phyloP scores from a whole-genome alignment of 1,140 invertebrate species.

The Meloidogyne hapla region DNA sequence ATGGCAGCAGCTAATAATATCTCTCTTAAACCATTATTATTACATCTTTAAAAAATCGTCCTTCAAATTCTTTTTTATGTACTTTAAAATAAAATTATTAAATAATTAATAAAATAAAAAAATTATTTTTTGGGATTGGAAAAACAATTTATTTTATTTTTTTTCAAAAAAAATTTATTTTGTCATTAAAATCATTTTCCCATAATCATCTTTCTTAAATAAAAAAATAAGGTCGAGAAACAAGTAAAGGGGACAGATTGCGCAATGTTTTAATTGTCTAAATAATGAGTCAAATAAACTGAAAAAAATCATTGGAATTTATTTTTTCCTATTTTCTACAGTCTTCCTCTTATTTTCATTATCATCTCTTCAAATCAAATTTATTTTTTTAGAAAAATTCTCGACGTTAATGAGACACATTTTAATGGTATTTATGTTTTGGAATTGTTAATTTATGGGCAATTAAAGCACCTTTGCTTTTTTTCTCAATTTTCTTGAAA shows the following conservation, averaged over 20 bases:
- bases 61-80: not conserved
- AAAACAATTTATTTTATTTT: not conserved
- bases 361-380: not conserved
- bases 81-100: constrained; percentile 2
- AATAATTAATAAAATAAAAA: not conserved
- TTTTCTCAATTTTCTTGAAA: not conserved
- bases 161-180: not conserved
- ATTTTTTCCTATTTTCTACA: not conserved
- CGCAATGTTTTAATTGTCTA: not conserved
- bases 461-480: not conserved
- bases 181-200: not conserved
- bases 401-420: not conserved
- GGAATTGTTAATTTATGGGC: not conserved
- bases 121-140: too few species aligned
- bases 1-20: constrained; percentile 4
- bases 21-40: not conserved
- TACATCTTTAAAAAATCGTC: not conserved
- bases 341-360: not conserved
- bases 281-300: not conserved
- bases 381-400: not conserved
- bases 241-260: not conserved
- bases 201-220: not conserved
- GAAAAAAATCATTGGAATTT: not conserved
- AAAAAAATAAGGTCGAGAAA: not conserved
- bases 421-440: not conserved